Evolutionary conservation across 2,888 invertebrate species (phyloP), one percentile per base, ranked within the genome.

Genomic region (Zaprionus bogoriensis): DNA sequence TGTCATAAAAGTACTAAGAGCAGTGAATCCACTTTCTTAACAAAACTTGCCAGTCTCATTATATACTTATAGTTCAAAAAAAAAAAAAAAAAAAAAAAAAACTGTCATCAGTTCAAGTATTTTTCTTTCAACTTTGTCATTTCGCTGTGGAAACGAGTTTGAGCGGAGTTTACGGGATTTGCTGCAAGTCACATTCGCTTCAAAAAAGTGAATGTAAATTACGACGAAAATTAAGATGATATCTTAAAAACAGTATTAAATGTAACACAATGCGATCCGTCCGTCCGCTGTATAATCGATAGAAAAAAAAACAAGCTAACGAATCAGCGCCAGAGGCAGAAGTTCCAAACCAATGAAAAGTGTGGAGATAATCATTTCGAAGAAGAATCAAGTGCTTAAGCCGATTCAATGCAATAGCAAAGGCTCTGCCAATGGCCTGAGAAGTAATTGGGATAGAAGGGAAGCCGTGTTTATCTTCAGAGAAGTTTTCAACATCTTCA

Each of bases 181-280:
- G 27, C 23, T 46, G 27, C 47, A 64, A 53, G 53, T 58, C 59
- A 47, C 54, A 54, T 54, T 59, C 44, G 30, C 54, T 22, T 47
- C 3, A 47, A 3, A 47, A 3, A 70, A 60, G 47, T 60, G 60
- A 71, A 50, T 57, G 52, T 53, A 14, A 60, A 71, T 65, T 59
- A 36, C 12, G 20, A n/a, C 17, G 27, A 19, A 62, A 53, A 63
- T 64, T 54, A 54, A 69, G 44, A 50, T 22, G 32, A 28, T 58
- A 30, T 45, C 45, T 63, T 68, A 36, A 63, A 57, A 30, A 41
- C 36, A 45, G 36, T 39, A 44, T 65, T 41, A 30, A 50, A 30
- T 64, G 51, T 30, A 44, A 52, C 23, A 38, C 22, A 53, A 50
- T 51, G 36, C 9, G 32, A 6, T 36, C 32, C 3, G 14, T 17